These are phyloP conservation scores for Lichenostomus cassidix DNA, from an alignment of 2,113 vertebrate species.

Conservation along the genomic window DNA sequence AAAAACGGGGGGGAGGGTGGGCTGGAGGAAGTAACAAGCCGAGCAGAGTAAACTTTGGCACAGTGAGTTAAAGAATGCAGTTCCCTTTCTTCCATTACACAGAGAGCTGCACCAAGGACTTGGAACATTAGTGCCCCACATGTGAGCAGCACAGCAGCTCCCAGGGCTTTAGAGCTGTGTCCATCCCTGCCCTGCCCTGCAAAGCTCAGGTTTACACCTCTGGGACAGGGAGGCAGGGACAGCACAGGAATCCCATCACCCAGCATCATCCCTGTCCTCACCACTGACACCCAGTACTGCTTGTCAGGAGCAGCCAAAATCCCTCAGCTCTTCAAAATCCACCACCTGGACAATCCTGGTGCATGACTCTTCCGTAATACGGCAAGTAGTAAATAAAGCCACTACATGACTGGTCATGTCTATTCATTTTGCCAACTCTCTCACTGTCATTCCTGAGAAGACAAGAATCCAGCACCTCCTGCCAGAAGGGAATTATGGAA, in stretches of 20 bases:
- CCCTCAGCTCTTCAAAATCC: background rate
- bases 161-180: too few species aligned
- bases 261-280: background rate
- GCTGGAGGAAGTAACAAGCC: background rate
- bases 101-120: background rate
- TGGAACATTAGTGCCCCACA: background rate
- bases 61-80: background rate
- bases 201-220: background rate
- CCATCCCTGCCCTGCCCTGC: background rate
- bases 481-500: background rate
- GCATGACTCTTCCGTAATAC: background rate
- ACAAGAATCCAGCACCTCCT: background rate
- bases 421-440: background rate
- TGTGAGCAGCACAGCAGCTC: background rate
- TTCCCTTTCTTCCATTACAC: background rate
- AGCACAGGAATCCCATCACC: background rate
- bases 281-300: background rate
- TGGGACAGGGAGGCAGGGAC: background rate
- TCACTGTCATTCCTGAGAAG: background rate
- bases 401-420: background rate
- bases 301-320: background rate
- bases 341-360: background rate
- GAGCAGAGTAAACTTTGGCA: background rate
- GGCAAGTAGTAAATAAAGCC: background rate
- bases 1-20: fast-evolving